phyloP scores from a whole-genome alignment of 2,113 vertebrate genomes.

The Nyctereutes procyonoides region DNA sequence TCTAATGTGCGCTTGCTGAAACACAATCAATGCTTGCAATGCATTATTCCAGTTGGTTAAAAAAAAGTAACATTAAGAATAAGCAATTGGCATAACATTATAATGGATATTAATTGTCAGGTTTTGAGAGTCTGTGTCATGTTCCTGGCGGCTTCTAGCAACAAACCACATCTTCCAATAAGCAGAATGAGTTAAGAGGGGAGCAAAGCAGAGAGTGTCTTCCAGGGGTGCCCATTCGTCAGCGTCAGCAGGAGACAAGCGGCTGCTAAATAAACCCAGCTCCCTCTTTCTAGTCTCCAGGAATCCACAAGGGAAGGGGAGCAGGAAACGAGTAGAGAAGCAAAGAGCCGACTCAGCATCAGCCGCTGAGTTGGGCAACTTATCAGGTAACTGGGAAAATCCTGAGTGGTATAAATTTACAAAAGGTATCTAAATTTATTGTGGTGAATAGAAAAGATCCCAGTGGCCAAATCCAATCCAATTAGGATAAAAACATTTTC shows the following conservation, averaged over 20 bases:
- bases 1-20: slow-evolving; percentile 36
- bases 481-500: slow-evolving; percentile 65
- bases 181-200: slow-evolving; percentile 28
- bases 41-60: slow-evolving; percentile 56
- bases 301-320: background rate
- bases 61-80: slow-evolving; percentile 27
- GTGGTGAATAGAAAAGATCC: slow-evolving; percentile 51
- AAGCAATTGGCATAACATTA: slow-evolving; percentile 73
- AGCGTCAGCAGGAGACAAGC: background rate
- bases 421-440: slow-evolving; percentile 58
- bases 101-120: slow-evolving; percentile 51
- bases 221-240: background rate
- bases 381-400: slow-evolving; percentile 43
- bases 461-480: slow-evolving; percentile 64
- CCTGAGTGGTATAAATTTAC: slow-evolving; percentile 27
- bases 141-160: slow-evolving; percentile 53
- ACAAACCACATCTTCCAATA: slow-evolving; percentile 50
- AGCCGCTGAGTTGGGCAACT: background rate
- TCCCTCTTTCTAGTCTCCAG: background rate
- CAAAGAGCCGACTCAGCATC: background rate
- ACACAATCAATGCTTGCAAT: background rate
- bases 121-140: slow-evolving; percentile 51
- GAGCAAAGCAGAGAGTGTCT: slow-evolving; percentile 51
- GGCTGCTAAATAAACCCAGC: background rate
- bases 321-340: background rate